These are phyloP conservation scores for Bursaphelenchus mucronatus DNA, from an alignment of 1,140 invertebrate species.

Conservation along the genomic window DNA sequence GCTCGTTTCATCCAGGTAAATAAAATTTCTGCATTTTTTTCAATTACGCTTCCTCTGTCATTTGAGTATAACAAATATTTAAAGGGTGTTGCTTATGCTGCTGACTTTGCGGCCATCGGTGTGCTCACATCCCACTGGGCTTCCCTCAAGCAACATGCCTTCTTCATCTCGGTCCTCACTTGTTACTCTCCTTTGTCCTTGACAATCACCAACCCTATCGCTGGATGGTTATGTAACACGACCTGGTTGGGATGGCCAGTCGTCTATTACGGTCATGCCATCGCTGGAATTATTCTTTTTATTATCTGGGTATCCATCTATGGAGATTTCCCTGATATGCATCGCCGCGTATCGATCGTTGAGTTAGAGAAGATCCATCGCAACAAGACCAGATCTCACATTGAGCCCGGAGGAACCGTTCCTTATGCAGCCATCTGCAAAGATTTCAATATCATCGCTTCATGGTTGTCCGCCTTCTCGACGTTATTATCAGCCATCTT, in stretches of 20 bases:
- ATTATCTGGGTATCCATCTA: slow-evolving; percentile 38
- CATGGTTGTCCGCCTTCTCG: slow-evolving; percentile 14
- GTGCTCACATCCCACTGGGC: slow-evolving; percentile 22
- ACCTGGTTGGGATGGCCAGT: slow-evolving; percentile 40
- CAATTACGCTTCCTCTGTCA: background rate
- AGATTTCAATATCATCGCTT: slow-evolving; percentile 6
- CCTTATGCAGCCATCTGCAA: slow-evolving; percentile 32
- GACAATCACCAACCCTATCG: slow-evolving; percentile 15
- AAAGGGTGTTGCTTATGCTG: slow-evolving; percentile 24
- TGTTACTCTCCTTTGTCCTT: slow-evolving; percentile 24
- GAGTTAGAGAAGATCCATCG: slow-evolving; percentile 39
- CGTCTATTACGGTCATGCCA: slow-evolving; percentile 37
- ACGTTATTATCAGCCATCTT: slow-evolving; percentile 2
- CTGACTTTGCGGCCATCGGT: slow-evolving; percentile 28
- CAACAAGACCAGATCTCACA: slow-evolving; percentile 36
- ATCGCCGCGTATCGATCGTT: slow-evolving; percentile 20
- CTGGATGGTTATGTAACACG: slow-evolving; percentile 18
- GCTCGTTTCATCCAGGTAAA: slow-evolving; percentile 37
- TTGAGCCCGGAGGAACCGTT: slow-evolving; percentile 31
- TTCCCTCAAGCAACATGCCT: slow-evolving; percentile 27
- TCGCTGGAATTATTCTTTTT: slow-evolving; percentile 33
- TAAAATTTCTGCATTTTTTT: slow-evolving; percentile 7
- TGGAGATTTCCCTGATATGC: slow-evolving; percentile 33
- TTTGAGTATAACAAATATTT: slow-evolving; percentile 3
- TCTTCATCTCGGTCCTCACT: slow-evolving; percentile 22